Base-by-base conservation (phyloP, 64 coral and sea anemone genomes). In the Trachythela sp. region DNA sequence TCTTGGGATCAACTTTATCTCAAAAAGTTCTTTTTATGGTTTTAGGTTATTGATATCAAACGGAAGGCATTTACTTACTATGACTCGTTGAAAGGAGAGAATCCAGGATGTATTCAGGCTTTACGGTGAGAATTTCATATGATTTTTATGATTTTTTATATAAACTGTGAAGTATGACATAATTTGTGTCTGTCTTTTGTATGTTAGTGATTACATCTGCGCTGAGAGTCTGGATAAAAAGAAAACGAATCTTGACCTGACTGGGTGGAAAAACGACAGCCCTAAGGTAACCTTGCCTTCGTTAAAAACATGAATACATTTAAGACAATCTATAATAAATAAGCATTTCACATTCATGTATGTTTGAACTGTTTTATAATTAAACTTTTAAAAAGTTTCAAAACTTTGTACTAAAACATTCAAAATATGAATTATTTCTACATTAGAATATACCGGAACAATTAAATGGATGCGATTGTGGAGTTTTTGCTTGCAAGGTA, bases 211-310 rank as follows among this genome's bases (percentile, higher is more conserved):
- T 39, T 80, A 80, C 34, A 35, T 80, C 37, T 80, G 75, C 37
- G 34, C 75, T 18, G 75, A 80, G 30, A 80, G 75, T 80, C 30
- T 80, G 32, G 75, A 80, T 39, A 80, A 80, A 39, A 80, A 80
- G 37, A 80, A 80, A 36, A 35, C 32, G 37, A 35, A 9, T 11
- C 38, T 80, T 80, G 75, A 80, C 20, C 75, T 80, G 31, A 80
- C 75, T 80, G 75, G 75, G 20, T 80, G 75, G 75, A 80, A 80
- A 20, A 37, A 39, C 37, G 75, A 80, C 75, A 37, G 33, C 75
- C 75, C 75, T 15, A 80, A 80, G 75, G 75, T 80, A 80, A 36
- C 1, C 30, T 35, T 80, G 4, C 30, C 33, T 30, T 29, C 11
- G 20, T 80, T 35, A 68, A 68, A 6, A 11, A 45, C 11, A 45